Percentiles rank a stretch among this genome's conserved stretches.
Evolutionary conservation across 2,888 invertebrate genomes (phyloP).

Genomic region (Acanthococcus lagerstroemiae): DNA sequence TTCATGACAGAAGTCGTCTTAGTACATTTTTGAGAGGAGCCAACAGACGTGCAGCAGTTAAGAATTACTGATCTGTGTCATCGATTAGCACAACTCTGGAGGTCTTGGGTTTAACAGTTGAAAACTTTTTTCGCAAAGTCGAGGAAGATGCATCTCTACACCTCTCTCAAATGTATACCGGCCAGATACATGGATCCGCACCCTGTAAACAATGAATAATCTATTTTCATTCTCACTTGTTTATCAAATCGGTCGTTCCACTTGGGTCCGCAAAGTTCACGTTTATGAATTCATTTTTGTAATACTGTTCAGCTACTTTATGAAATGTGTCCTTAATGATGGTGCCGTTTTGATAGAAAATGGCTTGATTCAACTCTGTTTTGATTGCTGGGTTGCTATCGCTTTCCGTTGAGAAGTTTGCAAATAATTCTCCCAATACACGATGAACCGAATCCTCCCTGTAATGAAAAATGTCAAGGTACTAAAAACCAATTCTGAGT

Average conservation of each 20-base stretch:
- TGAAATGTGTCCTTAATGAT: constrained; percentile 32
- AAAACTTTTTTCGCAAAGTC: no score
- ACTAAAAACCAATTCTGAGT: neutral
- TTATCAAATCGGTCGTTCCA: constrained; percentile 30
- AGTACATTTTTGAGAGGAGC: no score
- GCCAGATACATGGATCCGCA: neutral
- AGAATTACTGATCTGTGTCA: no score
- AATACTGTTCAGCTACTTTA: constrained; percentile 31
- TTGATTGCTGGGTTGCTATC: constrained; percentile 10
- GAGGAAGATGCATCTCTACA: no score
- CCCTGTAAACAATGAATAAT: neutral
- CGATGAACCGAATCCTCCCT: constrained; percentile 20
- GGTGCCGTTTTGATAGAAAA: constrained; percentile 35
- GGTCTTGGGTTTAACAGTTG: no score
- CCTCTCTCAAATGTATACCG: neutral
- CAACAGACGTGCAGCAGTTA: no score
- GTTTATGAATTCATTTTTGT: constrained; percentile 33
- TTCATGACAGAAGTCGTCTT: no score
- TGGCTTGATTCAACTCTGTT: constrained; percentile 33
- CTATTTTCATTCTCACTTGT: constrained; percentile 34
- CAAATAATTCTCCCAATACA: constrained; percentile 31
- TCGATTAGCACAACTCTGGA: no score
- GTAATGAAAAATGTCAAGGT: neutral
- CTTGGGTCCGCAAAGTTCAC: constrained; percentile 33
- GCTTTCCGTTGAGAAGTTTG: constrained; percentile 16